A percentile compares a stretch with the other conserved stretches of the same genome.
Evolutionary conservation across 1,140 invertebrate genomes (phyloP).

Genomic region (Tetranychus urticae): DNA sequence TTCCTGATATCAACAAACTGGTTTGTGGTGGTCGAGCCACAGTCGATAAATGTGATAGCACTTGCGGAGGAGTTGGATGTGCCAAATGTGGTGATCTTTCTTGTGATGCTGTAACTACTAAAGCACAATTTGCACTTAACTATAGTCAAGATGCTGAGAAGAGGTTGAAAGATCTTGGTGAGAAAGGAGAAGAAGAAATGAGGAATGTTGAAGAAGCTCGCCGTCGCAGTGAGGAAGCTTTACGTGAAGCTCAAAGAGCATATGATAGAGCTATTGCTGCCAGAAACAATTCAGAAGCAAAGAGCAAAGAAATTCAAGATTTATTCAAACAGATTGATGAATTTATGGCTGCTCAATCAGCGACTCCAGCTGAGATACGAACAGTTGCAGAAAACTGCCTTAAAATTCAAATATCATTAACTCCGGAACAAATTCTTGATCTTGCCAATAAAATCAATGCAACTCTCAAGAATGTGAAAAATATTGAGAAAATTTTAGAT

Average conservation of each 20-base stretch:
- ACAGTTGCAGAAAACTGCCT: slow-evolving; percentile 37
- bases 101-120: slow-evolving; percentile 62
- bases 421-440: slow-evolving; percentile 58
- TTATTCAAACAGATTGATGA: slow-evolving; percentile 42
- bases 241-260: slow-evolving; percentile 31
- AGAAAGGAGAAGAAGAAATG: slow-evolving; percentile 34
- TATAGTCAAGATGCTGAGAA: slow-evolving; percentile 57
- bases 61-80: slow-evolving; percentile 86
- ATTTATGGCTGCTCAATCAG: slow-evolving; percentile 45
- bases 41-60: slow-evolving; percentile 56
- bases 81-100: slow-evolving; percentile 58
- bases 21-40: slow-evolving; percentile 45
- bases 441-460: slow-evolving; percentile 58
- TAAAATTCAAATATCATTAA: slow-evolving; percentile 31
- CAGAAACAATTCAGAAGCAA: slow-evolving; percentile 30
- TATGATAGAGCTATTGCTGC: slow-evolving; percentile 29
- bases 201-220: slow-evolving; percentile 31
- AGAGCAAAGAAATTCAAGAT: slow-evolving; percentile 27
- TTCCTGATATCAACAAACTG: slow-evolving; percentile 58
- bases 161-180: slow-evolving; percentile 51
- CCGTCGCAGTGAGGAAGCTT: slow-evolving; percentile 28
- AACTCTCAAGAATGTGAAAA: slow-evolving; percentile 56
- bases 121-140: slow-evolving; percentile 55
- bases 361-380: slow-evolving; percentile 54
- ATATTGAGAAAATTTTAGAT: slow-evolving; percentile 65